Evolutionary conservation across 2,113 vertebrate species (phyloP).

Genomic region (Anolis carolinensis): DNA sequence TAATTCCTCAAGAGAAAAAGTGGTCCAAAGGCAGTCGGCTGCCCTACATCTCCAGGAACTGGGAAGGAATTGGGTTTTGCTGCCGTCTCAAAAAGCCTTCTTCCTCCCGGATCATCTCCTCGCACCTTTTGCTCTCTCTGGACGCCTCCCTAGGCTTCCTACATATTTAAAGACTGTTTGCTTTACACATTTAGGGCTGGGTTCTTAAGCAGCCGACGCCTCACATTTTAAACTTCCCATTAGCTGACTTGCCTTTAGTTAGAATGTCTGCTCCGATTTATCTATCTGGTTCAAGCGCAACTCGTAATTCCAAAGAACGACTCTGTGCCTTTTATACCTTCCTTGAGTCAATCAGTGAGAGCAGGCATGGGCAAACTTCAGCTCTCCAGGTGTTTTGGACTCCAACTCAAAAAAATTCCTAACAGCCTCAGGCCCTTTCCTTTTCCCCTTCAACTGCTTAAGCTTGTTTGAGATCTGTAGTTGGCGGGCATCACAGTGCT

Average conservation of each 20-base stretch:
- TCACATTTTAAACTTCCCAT: too few species aligned
- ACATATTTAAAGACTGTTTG: background rate
- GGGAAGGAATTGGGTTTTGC: background rate
- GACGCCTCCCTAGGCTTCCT: too few species aligned
- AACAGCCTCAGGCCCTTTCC: too few species aligned
- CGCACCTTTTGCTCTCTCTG: background rate
- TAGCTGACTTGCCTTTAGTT: background rate
- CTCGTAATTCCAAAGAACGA: background rate
- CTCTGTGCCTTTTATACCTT: background rate
- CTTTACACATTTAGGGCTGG: background rate
- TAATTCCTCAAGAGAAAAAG: background rate
- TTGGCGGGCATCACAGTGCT: too few species aligned
- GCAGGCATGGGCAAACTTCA: too few species aligned
- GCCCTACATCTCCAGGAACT: background rate
- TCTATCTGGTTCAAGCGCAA: too few species aligned
- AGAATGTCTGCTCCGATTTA: background rate
- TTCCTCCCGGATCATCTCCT: background rate
- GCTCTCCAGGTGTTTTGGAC: too few species aligned
- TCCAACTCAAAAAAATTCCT: too few species aligned
- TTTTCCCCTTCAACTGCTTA: too few species aligned
- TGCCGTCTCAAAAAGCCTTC: too few species aligned
- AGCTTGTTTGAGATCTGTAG: too few species aligned
- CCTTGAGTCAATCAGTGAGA: background rate
- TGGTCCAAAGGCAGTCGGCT: background rate
- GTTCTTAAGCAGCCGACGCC: too few species aligned